These are phyloP conservation scores for Anodontia alba DNA, from an alignment of 2,888 invertebrate genomes.

Conservation along the genomic window DNA sequence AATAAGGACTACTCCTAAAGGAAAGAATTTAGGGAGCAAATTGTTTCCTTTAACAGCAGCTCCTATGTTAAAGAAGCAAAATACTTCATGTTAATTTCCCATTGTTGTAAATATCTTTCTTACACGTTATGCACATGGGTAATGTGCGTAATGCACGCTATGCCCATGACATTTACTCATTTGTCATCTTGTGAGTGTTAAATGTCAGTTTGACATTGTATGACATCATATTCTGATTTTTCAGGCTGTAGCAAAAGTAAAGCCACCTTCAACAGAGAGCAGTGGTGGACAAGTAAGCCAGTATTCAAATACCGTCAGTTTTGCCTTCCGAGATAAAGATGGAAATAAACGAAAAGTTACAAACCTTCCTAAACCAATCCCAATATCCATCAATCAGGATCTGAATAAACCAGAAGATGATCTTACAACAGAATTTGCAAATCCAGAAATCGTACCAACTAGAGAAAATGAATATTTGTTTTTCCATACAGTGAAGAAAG, in stretches of 20 bases:
- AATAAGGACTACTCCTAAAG: no score
- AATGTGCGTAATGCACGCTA: no score
- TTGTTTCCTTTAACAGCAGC: no score
- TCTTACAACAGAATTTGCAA: not conserved
- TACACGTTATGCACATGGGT: no score
- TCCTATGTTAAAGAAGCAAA: no score
- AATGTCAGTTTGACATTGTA: no score
- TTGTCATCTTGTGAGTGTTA: no score
- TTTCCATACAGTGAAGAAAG: conserved; percentile 22
- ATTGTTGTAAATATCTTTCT: no score
- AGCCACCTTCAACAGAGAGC: not conserved
- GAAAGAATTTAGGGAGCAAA: no score
- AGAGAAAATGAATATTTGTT: conserved; percentile 30
- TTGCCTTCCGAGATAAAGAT: conserved; percentile 22
- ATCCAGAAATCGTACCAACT: conserved; percentile 21
- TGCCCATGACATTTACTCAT: no score
- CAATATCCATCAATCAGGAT: conserved; percentile 33
- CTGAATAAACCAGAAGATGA: conserved; percentile 27
- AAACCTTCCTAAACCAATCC: conserved; percentile 31
- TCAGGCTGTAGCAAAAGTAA: not conserved
- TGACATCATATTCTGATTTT: not conserved
- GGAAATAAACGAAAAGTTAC: conserved; percentile 17
- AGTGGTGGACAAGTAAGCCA: not conserved
- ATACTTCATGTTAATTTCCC: no score
- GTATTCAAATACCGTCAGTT: conserved; percentile 20